phyloP scores from a whole-genome alignment of 1,140 invertebrate species.

The Antheraea mylitta region DNA sequence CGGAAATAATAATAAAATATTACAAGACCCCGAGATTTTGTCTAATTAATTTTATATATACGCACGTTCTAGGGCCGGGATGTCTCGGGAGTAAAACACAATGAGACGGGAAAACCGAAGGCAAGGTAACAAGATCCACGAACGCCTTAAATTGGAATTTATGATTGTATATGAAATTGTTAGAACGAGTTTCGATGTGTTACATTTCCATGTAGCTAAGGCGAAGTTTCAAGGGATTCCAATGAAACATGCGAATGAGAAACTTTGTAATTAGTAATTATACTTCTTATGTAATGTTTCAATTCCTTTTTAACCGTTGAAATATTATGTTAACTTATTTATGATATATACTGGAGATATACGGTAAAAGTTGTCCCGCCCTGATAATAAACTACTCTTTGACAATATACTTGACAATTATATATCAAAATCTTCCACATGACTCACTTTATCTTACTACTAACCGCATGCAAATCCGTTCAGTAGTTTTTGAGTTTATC shows the following conservation, averaged over 20 bases:
- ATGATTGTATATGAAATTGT: constrained; percentile 77
- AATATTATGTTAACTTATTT: neutral
- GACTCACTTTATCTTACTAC: too few relatives aligned
- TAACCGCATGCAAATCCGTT: too few relatives aligned
- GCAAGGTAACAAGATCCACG: constrained; percentile 64
- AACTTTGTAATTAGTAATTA: constrained; percentile 41
- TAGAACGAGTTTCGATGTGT: constrained; percentile 66
- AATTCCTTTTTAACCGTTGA: neutral
- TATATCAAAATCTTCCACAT: too few relatives aligned
- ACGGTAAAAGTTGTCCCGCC: too few relatives aligned
- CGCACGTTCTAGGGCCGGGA: constrained; percentile 55
- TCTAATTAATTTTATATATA: constrained; percentile 77
- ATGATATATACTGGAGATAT: too few relatives aligned
- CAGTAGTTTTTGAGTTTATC: too few relatives aligned
- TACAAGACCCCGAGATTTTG: constrained; percentile 72
- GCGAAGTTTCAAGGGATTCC: constrained; percentile 37
- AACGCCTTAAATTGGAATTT: constrained; percentile 75
- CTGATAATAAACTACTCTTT: too few relatives aligned
- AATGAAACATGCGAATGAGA: constrained; percentile 17
- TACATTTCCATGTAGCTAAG: constrained; percentile 34
- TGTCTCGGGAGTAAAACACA: constrained; percentile 72
- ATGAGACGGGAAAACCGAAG: constrained; percentile 63
- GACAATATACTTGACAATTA: too few relatives aligned
- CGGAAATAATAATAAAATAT: constrained; percentile 77
- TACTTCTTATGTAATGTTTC: constrained; percentile 2